Conservation (phyloP, 1,140 invertebrate species). For the Drosophila malerkotliana region DNA sequence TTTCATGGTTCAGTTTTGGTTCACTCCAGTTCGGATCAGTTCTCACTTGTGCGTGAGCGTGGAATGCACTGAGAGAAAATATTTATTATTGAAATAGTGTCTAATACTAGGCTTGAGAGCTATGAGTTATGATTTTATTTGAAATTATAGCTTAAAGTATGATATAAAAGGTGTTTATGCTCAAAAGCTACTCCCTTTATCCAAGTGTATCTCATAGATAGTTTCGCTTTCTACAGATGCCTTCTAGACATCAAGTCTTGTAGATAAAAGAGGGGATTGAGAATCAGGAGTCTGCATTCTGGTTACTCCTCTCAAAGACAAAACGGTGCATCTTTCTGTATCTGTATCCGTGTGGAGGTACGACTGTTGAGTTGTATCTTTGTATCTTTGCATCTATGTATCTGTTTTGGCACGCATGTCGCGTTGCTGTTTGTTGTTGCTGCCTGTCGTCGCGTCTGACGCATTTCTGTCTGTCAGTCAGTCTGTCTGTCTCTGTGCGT, state of each 20-base stretch:
- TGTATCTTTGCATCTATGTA: constrained; percentile 34
- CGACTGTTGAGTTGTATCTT: not conserved
- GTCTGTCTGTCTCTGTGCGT: constrained; percentile 58
- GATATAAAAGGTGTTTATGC: too few species aligned
- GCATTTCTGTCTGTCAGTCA: constrained; percentile 49
- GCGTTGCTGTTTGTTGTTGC: constrained; percentile 21
- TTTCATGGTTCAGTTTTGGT: constrained; percentile 7
- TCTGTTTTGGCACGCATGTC: constrained; percentile 75
- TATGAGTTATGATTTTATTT: too few species aligned
- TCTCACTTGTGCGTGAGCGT: constrained; percentile 37
- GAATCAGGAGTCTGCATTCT: constrained; percentile 9
- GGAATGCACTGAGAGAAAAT: constrained; percentile 2
- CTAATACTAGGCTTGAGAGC: too few species aligned
- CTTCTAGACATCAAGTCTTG: constrained; percentile 18
- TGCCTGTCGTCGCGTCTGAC: constrained; percentile 35
- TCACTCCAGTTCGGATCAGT: constrained; percentile 33
- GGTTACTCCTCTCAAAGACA: not conserved
- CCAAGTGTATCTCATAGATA: constrained; percentile 5
- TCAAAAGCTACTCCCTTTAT: not conserved
- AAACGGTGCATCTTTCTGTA: constrained; percentile 31
- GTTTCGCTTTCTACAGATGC: constrained; percentile 44
- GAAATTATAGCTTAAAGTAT: too few species aligned
- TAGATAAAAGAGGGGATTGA: not conserved
- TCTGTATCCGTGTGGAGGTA: constrained; percentile 8
- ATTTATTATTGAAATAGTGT: too few species aligned